These are phyloP conservation scores for Campoletis raptor DNA, from an alignment of 2,888 invertebrate genomes.

Conservation along the genomic window DNA sequence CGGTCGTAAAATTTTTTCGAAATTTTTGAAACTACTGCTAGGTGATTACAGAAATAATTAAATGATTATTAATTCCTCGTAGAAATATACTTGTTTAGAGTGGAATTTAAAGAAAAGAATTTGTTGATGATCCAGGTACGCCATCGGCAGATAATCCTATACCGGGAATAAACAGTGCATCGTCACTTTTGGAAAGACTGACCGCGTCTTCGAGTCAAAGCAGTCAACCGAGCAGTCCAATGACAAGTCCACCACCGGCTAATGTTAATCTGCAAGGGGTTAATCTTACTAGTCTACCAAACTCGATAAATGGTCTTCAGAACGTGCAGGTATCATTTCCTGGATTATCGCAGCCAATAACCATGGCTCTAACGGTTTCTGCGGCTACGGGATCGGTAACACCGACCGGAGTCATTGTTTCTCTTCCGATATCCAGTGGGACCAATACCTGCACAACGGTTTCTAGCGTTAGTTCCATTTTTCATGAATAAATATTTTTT, in stretches of 20 bases:
- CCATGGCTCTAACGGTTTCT: slow-evolving; percentile 91
- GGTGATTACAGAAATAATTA: background rate
- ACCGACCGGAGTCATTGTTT: slow-evolving; percentile 88
- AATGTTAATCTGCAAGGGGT: slow-evolving; percentile 89
- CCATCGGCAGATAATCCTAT: slow-evolving; percentile 88
- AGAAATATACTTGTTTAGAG: background rate
- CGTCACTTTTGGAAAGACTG: slow-evolving; percentile 86
- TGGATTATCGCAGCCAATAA: slow-evolving; percentile 94
- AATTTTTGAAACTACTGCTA: background rate
- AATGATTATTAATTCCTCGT: background rate
- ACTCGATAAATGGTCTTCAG: slow-evolving; percentile 89
- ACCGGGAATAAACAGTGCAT: slow-evolving; percentile 86
- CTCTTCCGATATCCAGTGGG: slow-evolving; percentile 87
- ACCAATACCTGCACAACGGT: slow-evolving; percentile 84
- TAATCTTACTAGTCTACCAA: slow-evolving; percentile 89
- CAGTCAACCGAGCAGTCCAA: slow-evolving; percentile 79
- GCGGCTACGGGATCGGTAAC: slow-evolving; percentile 86
- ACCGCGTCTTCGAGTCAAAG: slow-evolving; percentile 85
- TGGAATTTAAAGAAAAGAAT: background rate
- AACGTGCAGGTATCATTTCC: slow-evolving; percentile 93
- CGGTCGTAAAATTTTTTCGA: too few relatives aligned
- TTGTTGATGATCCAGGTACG: slow-evolving; percentile 83
- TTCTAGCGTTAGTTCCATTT: slow-evolving; percentile 81
- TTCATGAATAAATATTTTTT: background rate
- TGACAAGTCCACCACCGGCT: slow-evolving; percentile 87